Conservation (phyloP, 2,797 vertebrate genomes). For the Erethizon dorsatum region DNA sequence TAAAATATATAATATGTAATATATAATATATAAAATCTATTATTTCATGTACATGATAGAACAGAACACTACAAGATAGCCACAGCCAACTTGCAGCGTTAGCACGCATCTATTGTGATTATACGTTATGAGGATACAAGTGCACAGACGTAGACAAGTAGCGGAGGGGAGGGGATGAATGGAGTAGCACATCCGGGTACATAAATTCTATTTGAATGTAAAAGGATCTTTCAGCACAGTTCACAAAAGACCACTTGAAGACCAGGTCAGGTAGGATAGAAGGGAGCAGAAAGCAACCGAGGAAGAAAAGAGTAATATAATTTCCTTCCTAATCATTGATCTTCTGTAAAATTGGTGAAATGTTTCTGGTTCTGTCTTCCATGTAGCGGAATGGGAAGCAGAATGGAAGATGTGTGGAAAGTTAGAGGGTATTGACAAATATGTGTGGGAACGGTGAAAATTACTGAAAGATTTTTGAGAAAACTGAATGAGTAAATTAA, state of each 20-base stretch:
- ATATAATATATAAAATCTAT: not conserved
- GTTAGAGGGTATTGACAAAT: not conserved
- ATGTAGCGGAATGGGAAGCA: not conserved
- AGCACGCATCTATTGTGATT: not conserved
- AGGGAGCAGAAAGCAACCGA: not conserved
- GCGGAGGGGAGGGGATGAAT: not conserved
- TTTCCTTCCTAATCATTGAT: not conserved
- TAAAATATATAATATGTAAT: not conserved
- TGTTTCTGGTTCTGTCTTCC: not conserved
- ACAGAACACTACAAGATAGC: not conserved
- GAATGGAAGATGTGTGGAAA: not conserved
- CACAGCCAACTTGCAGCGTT: not conserved
- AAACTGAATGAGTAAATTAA: slow-evolving; percentile 48
- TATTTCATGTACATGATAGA: not conserved
- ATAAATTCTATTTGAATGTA: not conserved
- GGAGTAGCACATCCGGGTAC: not conserved
- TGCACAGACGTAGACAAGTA: not conserved
- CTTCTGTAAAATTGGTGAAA: not conserved
- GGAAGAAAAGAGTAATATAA: not conserved
- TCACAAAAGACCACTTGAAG: not conserved
- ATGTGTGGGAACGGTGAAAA: not conserved
- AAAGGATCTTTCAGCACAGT: not conserved
- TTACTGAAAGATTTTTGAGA: slow-evolving; percentile 15
- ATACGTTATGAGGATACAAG: slow-evolving; percentile 25
- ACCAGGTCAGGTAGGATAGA: not conserved